Base-by-base conservation (phyloP, 2,888 invertebrate species). In the Drosophila testacea region DNA sequence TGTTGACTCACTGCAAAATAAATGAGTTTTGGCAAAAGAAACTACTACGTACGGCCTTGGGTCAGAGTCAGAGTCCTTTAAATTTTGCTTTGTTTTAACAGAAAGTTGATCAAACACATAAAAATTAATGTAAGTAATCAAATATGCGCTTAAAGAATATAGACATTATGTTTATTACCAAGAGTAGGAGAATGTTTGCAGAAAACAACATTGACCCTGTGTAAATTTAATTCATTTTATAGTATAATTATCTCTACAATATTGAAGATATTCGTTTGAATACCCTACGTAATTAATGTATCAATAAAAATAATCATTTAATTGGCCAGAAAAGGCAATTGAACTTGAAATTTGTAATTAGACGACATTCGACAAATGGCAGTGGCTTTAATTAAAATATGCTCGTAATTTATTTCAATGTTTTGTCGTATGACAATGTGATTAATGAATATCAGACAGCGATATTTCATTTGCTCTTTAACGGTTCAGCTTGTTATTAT, bases 381-480 rank as follows among this genome's bases (percentile, higher is more conserved):
- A 41, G 54, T 52, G 48, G 50, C 36, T 28, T 57, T 57, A 56
- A 48, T 63, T 64, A 50, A 28, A 50, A 56, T 64, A 32, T 22
- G 28, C n/a, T 39, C 47, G 32, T 47, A 62, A 47, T 60, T 34
- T 54, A 42, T 66, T 66, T 41, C 34, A 59, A 44, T 59, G 41
- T 41, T 47, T 55, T 47, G n/a, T 32, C 16, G 13, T 41, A 13
- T 28, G 56, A 56, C 56, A 48, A 55, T 32, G 62, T 67, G 62
- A 67, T 67, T 51, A 62, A 67, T 67, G 62, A 55, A 16, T 50
- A 16, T 44, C 50, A 64, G 63, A 60, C 60, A 34, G 41, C 42
- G 42, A 77, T 78, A 57, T 78, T 60, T 74, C 75, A 68, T 60
- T n/a, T 59, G 67, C 42, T 68, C 16, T 55, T 74, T 75, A 74